phyloP scores from a whole-genome alignment of 2,113 vertebrate species.

The Danio rerio region DNA sequence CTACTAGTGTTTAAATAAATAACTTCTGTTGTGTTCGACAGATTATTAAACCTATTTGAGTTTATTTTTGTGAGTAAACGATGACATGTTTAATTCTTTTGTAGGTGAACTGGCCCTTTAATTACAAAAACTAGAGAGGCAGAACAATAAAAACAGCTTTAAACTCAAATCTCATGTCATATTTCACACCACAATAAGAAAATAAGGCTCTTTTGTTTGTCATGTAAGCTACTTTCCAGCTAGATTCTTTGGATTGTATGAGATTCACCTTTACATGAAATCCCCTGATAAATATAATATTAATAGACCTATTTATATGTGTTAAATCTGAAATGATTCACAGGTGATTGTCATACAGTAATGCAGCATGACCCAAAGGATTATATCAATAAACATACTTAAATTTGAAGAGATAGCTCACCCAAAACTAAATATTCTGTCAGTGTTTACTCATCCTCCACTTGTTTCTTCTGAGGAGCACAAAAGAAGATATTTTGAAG shows the following conservation, averaged over 20 bases:
- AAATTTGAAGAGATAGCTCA: background rate
- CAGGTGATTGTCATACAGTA: background rate
- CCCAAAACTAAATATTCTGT: no score
- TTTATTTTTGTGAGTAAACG: no score
- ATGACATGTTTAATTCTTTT: no score
- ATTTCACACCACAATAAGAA: background rate
- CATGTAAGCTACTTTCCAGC: background rate
- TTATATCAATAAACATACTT: background rate
- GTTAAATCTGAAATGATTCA: background rate
- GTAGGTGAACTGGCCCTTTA: no score
- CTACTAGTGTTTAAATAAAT: no score
- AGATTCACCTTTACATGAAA: conserved; percentile 1
- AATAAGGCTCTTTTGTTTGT: background rate
- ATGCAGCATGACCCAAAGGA: background rate
- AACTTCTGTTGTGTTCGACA: no score
- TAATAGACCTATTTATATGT: background rate
- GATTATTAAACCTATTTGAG: no score
- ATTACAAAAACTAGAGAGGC: background rate
- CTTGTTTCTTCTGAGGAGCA: no score
- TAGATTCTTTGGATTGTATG: background rate
- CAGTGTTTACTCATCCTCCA: no score
- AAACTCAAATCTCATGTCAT: background rate
- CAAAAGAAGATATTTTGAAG: no score
- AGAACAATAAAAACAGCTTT: background rate
- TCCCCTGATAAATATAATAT: background rate